Conservation (phyloP, 30 jellyfish, hydroid and myxozoan genomes). For the Pseudorhiza aurosa region DNA sequence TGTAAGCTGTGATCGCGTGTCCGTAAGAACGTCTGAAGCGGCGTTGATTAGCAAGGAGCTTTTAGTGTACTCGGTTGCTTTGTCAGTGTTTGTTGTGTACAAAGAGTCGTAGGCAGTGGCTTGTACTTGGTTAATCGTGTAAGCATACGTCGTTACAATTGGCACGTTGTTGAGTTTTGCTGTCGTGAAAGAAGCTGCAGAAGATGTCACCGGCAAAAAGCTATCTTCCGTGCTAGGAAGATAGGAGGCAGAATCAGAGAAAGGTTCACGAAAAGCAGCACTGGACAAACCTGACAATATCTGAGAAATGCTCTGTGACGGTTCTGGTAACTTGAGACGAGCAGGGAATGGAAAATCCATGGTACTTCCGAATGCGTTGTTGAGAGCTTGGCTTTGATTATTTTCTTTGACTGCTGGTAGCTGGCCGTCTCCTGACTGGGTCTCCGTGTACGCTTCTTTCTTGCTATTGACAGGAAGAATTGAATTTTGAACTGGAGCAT, state of each 20-base stretch:
- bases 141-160: background rate
- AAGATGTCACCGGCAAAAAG: background rate
- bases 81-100: background rate
- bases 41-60: background rate
- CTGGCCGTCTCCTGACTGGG: constrained; percentile 35
- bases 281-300: constrained; percentile 67
- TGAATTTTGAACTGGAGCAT: constrained; percentile 65
- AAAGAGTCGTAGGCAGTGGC: background rate
- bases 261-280: background rate
- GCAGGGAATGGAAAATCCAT: constrained; percentile 68
- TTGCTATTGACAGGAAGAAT: constrained; percentile 50
- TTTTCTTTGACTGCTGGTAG: background rate
- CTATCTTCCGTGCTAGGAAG: background rate
- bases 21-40: background rate
- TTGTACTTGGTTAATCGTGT: background rate
- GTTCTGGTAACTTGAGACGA: constrained; percentile 46
- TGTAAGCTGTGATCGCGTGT: background rate
- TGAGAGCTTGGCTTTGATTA: background rate
- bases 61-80: background rate
- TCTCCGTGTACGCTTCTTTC: constrained; percentile 6
- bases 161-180: background rate
- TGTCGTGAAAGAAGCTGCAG: background rate
- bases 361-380: background rate
- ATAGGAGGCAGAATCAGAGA: background rate
- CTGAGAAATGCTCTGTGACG: constrained; percentile 33